Evolutionary conservation across 2,113 vertebrate species (phyloP), one percentile per base, ranked within the genome.

Genomic region (Oriolus oriolus): DNA sequence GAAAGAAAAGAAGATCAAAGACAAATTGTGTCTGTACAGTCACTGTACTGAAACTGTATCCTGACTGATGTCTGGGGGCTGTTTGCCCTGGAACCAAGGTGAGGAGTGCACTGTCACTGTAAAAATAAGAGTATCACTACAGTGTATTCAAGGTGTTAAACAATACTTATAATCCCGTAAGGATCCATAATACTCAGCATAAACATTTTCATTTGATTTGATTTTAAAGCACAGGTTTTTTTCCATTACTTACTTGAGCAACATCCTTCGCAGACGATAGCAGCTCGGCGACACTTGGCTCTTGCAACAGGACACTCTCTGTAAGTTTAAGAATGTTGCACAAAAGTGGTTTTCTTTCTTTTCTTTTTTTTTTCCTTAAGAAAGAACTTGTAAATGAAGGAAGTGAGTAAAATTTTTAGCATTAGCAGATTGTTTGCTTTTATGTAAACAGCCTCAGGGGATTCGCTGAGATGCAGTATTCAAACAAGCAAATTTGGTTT

Each of bases 351-450:
- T 44, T 49, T 50, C 60, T 78, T 79, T 52, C 1, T 19, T 76
- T 85, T 70, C 4, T 31, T 41, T 45, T 33, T n/a, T 41, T 45
- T 33, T 21, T 6, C 2, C 27, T 91, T 68, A 80, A 87, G 65
- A 91, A 89, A 84, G 31, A 93, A 84, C 47, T 78, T 66, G 35
- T 69, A 95, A 92, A 87, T 71, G 27, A 82, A 47, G 37, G 86
- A 93, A 91, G 59, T 69, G 53, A 90, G 70, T 77, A 94, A 66
- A 94, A 77, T 61, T 90, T 82, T 89, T 95, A 79, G 80, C 79
- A 83, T 23, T 87, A 52, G 53, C 52, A 45, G 73, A 93, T 84
- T 75, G 64, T 85, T 93, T 93, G 65, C 60, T 52, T 88, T 93
- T 86, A 64, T 92, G 47, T 68, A 95, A 94, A 87, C 74, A 92